Evolutionary conservation across 2,888 invertebrate genomes (phyloP), one percentile per base, ranked within the genome.

Genomic region (Sphaeridia pumilis): DNA sequence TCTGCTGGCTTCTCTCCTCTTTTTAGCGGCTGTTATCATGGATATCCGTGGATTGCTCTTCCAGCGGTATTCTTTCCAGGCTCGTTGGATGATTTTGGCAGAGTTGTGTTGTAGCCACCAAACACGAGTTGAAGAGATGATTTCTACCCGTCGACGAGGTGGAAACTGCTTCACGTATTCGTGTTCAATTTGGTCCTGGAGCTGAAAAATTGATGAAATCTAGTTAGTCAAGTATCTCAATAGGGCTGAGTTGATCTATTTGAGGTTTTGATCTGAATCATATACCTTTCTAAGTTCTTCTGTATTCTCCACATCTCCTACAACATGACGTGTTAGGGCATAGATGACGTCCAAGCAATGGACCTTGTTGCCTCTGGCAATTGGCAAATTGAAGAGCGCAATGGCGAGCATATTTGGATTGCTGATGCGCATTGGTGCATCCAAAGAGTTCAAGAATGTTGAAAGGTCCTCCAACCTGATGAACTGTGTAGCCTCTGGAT

Each of bases 101-200:
- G 92, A 92, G 71, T 90, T 89, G 69, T 93, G 92, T 71, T 92
- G 87, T 60, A 92, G 78, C 74, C 93, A 93, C 85, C 92, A 89
- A 72, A 88, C 84, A 70, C 92, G 80, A 50, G 93, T 93, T 48
- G 90, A 90, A 53, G 92, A 90, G 58, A 90, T 88, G 67, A 92
- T 89, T 71, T 88, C 88, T 66, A 92, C 77, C 71, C 90, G 88
- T 70, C 90, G 92, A 63, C 93, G 79, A 2, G 89, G 90, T 26
- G 93, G 93, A 73, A 93, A 94, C 72, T 90, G 89, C 70, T 90
- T 90, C 74, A 89, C 88, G 71, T 89, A 90, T 72, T 89, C 89
- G 58, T 87, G 81, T 72, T 89, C 87, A 89, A 90, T 90, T 73
- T 93, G 90, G 67, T 87, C 85, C 71, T 80, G 80, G 49, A 79